Evolutionary conservation across 2,113 vertebrate genomes (phyloP), one percentile per base, ranked within the genome.

Genomic region (Rostratula benghalensis): DNA sequence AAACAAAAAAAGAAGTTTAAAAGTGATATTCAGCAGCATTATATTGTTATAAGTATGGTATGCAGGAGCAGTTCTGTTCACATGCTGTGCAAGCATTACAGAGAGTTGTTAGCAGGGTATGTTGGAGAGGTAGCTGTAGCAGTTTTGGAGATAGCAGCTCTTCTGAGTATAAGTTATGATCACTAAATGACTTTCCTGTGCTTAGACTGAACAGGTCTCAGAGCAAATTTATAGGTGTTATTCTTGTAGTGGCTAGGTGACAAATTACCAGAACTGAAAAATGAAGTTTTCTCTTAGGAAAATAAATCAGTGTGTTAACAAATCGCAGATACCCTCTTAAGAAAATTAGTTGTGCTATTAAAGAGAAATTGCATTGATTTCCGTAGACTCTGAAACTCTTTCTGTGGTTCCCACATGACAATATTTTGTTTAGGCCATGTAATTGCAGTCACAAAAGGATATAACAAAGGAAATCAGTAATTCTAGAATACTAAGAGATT

Each of bases 301-400:
- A 92, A 90, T 79, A 94, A 93, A 94, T 84, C 85, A 82, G n/a
- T 18, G 11, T 90, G 41, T 56, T 93, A 97, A 80, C n/a, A 94
- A 94, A 96, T 76, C n/a, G 22, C 53, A 88, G 57, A 76, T 53
- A 70, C 5, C 4, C 48, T 77, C 43, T 74, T 87, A 83, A 93
- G 91, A 96, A 96, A 96, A 89, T 79, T 84, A 95, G 60, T 73
- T 95, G 88, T 1, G 1, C 19, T 93, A 89, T 92, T 67, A 76
- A 88, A 94, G 54, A 89, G 14, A 84, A 87, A 92, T 50, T 87
- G 35, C 46, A 46, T 13, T 85, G 39, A 39, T 91, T 93, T 95
- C 53, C 90, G 57, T n/a, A 83, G 65, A 77, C 46, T 61, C 19
- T 53, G 20, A 53, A 87, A 4, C 17, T 69, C 19, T 41, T 93